Percentiles rank a stretch among this genome's conserved stretches.
These are phyloP conservation scores for Calypte anna DNA, from an alignment of 2,113 vertebrate genomes.

Conservation along the genomic window DNA sequence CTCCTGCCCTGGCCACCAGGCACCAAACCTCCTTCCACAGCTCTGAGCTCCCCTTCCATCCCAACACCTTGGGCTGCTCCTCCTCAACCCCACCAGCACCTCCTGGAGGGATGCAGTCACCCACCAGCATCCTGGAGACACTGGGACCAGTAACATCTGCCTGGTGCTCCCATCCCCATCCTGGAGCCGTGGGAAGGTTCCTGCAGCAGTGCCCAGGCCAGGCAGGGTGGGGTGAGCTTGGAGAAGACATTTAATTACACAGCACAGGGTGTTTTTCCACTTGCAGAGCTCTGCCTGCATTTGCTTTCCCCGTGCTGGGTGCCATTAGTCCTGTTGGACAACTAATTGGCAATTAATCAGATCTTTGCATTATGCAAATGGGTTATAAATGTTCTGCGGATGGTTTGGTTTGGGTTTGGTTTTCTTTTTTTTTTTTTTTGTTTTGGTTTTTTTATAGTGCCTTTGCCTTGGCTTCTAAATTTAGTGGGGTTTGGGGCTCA, in stretches of 20 bases:
- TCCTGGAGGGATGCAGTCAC: accelerated
- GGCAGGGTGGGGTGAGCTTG: neutral
- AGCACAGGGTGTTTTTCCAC: neutral
- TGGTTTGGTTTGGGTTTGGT: neutral
- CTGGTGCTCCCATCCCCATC: neutral
- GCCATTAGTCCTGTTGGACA: neutral
- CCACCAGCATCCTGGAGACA: neutral
- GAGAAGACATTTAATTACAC: slow-evolving; percentile 37
- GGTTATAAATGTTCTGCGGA: accelerated
- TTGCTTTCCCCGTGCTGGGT: neutral
- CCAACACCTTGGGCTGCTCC: neutral
- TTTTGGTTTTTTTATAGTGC: neutral
- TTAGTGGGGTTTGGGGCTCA: accelerated
- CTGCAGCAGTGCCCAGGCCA: neutral
- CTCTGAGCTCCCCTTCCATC: neutral
- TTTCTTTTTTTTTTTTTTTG: too few relatives aligned
- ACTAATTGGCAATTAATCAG: slow-evolving; percentile 28
- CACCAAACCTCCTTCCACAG: accelerated
- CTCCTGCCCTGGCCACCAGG: neutral
- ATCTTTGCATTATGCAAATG: neutral
- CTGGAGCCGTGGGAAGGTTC: neutral
- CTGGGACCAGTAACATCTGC: neutral
- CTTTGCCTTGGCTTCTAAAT: accelerated
- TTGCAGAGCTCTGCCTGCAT: neutral
- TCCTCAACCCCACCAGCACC: accelerated